Percentiles rank a stretch among this genome's conserved stretches.
These are phyloP conservation scores for Sarcophaga bullata DNA, from an alignment of 1,140 invertebrate species.

Conservation along the genomic window DNA sequence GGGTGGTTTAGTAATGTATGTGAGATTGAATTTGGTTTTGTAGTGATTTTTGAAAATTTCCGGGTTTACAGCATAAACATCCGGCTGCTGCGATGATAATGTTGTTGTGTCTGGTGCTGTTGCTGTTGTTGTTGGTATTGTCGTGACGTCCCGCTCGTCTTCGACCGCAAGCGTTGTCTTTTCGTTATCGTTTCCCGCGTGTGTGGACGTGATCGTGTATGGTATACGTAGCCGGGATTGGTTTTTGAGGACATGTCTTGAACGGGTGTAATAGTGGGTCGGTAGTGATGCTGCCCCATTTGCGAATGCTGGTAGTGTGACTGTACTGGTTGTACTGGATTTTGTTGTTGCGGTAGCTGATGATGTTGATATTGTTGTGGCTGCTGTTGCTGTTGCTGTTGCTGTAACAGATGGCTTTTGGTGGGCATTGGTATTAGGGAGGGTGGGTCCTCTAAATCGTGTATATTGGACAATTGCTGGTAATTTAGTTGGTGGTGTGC, in stretches of 20 bases:
- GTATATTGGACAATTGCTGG: constrained; percentile 49
- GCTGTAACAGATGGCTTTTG: constrained; percentile 62
- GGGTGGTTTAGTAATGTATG: not conserved
- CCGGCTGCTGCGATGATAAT: constrained; percentile 50
- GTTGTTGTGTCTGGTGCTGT: constrained; percentile 52
- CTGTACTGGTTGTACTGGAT: constrained; percentile 30
- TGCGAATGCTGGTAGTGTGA: constrained; percentile 46
- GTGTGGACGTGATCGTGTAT: constrained; percentile 16
- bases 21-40: constrained; percentile 31
- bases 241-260: constrained; percentile 28
- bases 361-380: constrained; percentile 34
- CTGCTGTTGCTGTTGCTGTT: constrained; percentile 41
- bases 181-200: constrained; percentile 24
- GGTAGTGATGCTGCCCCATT: constrained; percentile 23
- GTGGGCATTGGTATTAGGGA: constrained; percentile 58
- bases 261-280: constrained; percentile 32
- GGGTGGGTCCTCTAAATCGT: constrained; percentile 42
- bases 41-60: constrained; percentile 31
- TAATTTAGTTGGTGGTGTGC: constrained; percentile 50
- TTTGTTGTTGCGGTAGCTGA: constrained; percentile 43
- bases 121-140: constrained; percentile 43
- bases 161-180: not conserved
- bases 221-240: constrained; percentile 24
- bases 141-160: constrained; percentile 2
- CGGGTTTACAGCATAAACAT: constrained; percentile 43